Conservation (phyloP, 2,797 vertebrate genomes). For the Ctenopoma kingsleyae region DNA sequence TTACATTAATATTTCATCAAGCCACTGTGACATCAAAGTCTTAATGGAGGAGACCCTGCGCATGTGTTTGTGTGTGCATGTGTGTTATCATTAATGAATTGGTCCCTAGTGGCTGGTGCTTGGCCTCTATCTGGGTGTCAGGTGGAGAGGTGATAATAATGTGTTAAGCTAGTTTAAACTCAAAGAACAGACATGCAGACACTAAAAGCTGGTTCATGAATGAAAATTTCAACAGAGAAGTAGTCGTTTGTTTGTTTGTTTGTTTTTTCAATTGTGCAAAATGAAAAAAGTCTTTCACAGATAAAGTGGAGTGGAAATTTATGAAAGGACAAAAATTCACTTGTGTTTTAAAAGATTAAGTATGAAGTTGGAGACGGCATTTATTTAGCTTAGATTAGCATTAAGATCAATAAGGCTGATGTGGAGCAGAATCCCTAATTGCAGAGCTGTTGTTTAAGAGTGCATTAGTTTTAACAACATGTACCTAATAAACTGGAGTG, state of each 20-base stretch:
- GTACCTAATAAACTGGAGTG: background rate
- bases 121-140: constrained; percentile 48
- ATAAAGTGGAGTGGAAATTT: constrained; percentile 5
- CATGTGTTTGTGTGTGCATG: constrained; percentile 25
- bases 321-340: constrained; percentile 7
- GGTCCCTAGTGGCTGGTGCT: constrained; percentile 48
- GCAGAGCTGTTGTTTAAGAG: no score
- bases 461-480: background rate
- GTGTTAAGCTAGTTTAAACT: constrained; percentile 62
- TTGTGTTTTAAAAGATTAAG: background rate
- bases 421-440: no score
- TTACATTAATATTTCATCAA: constrained; percentile 84
- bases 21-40: constrained; percentile 70
- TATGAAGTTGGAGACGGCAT: no score
- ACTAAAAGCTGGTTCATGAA: constrained; percentile 28
- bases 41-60: constrained; percentile 50
- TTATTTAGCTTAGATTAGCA: no score
- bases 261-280: background rate
- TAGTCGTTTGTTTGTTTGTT: no score
- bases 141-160: constrained; percentile 55
- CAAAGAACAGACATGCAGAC: constrained; percentile 29
- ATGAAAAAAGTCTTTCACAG: constrained; percentile 6
- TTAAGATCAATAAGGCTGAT: no score
- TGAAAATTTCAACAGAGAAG: constrained; percentile 16
- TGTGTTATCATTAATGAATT: constrained; percentile 64